A percentile compares a stretch with the other conserved stretches of the same genome.
Conservation (phyloP, 1,140 invertebrate genomes). For the Propsilocerus akamusi region DNA sequence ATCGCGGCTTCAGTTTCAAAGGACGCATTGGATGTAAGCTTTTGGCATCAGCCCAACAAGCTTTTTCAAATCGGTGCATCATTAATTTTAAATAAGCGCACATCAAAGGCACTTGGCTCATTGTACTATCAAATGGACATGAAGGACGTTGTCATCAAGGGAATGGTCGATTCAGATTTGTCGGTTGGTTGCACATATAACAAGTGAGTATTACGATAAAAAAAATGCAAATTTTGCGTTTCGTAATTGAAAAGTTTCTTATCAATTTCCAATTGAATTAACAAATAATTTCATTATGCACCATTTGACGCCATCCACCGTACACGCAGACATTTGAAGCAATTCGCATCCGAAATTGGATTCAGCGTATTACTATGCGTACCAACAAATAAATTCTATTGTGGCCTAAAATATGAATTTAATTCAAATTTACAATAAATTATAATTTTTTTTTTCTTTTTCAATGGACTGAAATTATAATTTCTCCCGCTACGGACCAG, state of each 20-base stretch:
- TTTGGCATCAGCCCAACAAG: conserved; percentile 20
- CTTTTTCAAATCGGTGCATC: conserved; percentile 20
- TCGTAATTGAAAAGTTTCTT: neutral
- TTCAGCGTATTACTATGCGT: conserved; percentile 18
- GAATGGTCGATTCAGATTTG: conserved; percentile 18
- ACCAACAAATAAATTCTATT: conserved; percentile 17
- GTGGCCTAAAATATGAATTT: conserved; percentile 17
- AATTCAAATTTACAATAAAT: conserved; percentile 13
- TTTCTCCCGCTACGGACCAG: too few relatives aligned
- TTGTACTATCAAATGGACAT: conserved; percentile 22
- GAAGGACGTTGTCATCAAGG: conserved; percentile 15
- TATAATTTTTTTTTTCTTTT: too few relatives aligned
- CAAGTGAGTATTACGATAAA: conserved; percentile 13
- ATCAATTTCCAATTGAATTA: neutral
- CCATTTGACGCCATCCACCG: neutral
- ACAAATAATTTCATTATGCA: neutral
- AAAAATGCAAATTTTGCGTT: neutral
- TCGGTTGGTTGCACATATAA: conserved; percentile 21
- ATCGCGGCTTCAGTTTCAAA: conserved; percentile 15
- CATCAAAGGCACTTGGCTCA: conserved; percentile 16
- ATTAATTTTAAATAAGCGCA: conserved; percentile 18
- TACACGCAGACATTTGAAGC: conserved; percentile 11
- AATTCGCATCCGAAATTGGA: conserved; percentile 16
- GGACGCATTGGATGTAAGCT: conserved; percentile 19
- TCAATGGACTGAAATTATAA: too few relatives aligned